Conservation (phyloP, 2,797 vertebrate genomes). For the Pelodytes ibericus region DNA sequence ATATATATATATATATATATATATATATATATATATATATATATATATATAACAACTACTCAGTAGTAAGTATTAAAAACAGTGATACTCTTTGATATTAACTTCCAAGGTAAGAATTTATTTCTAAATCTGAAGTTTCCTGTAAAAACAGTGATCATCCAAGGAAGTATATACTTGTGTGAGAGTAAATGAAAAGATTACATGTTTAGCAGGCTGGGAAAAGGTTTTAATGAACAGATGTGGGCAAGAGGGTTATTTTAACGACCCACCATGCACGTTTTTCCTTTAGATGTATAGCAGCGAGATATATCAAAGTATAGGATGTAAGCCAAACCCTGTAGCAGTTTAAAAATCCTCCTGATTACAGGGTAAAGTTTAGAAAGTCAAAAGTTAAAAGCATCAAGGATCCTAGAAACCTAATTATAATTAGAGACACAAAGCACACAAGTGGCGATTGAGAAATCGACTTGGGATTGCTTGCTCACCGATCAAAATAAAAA, state of each 20-base stretch:
- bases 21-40: too few species aligned
- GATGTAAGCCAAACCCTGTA: conserved; percentile 21
- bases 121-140: conserved; percentile 1
- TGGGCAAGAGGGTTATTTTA: conserved; percentile 2
- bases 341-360: conserved; percentile 22
- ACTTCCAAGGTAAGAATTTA: too few species aligned
- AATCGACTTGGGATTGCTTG: conserved; percentile 2
- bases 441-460: background rate
- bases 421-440: conserved; percentile 28
- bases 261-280: conserved; percentile 13
- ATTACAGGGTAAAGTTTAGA: conserved; percentile 40
- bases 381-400: conserved; percentile 25
- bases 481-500: background rate
- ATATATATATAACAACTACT: too few species aligned
- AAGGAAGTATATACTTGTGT: too few species aligned
- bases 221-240: conserved; percentile 36
- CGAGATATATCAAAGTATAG: conserved; percentile 38
- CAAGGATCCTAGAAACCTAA: conserved; percentile 25
- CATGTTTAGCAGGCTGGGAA: conserved; percentile 9
- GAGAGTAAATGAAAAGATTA: conserved; percentile 22
- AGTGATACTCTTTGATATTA: too few species aligned
- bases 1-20: too few species aligned
- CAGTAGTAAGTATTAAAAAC: too few species aligned
- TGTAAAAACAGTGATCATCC: background rate
- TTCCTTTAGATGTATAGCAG: conserved; percentile 30